Base-by-base conservation (phyloP, 2,797 vertebrate genomes). In the Staurois parvus region DNA sequence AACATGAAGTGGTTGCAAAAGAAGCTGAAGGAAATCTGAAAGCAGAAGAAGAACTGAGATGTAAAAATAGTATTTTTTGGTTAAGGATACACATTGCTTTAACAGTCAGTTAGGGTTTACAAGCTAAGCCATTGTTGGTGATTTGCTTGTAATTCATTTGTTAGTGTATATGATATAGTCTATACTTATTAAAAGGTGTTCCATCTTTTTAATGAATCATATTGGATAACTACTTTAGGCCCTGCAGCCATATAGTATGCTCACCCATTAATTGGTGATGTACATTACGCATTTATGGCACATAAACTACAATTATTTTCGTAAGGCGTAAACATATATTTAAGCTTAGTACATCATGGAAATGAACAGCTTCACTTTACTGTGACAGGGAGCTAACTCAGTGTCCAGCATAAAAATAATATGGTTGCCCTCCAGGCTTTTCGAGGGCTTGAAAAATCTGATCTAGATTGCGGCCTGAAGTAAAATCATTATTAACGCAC, bases 401-500 rank as follows among this genome's bases (percentile, higher is more conserved):
- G 9, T 40, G 66, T 24, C 67, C 34, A 70, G 26, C 29, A 13
- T 0, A 17, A 85, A 52, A 85, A 10, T 48, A 72, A 74, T 81
- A 70, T 24, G 12, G 17, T 2, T 82, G 21, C 69, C 73, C 73
- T 29, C 4, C 12, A 69, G 79, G 67, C 72, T 29, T 28, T 40
- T 68, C 24, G 7, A 45, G 40, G 68, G 26, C 59, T 70, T 77
- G 85, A 77, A 86, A 82, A 72, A 82, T 82, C 17, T 72, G 28
- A 76, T 86, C 28, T 81, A 30, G 42, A 75, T 76, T 85, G 79
- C 77, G 56, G 79, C 79, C 79, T 77, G 79, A 48, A 86, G 85
- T 66, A 40, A 82, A 86, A 72, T 40, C 79, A 86, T 81, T 81
- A 85, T 81, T 81, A 86, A 82, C 40, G 72, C 67, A 48, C 40